Evolutionary conservation across 2,797 vertebrate species (phyloP), one percentile per base, ranked within the genome.

Genomic region (Hypotaenidia philippensis): DNA sequence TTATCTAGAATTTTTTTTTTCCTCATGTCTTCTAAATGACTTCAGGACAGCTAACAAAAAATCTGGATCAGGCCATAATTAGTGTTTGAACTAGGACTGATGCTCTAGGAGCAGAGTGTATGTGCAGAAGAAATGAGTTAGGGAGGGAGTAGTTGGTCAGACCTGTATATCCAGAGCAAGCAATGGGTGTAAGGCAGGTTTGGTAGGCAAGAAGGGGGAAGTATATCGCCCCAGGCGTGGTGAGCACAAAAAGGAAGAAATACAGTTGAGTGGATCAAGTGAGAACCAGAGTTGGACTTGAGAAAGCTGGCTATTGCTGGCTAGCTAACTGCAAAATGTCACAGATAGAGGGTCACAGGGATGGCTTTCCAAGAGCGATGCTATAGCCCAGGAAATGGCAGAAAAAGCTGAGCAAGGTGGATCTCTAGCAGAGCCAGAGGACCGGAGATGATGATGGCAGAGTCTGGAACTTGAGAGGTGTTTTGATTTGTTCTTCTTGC

Each of bases 291-390:
- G 40, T 5, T n/a, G 57, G 13, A 16, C 5, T 38, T 4, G 11
- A 16, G 40, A 34, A 32, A 10, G 20, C 8, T 34, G 40, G 11
- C 6, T 3, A 1, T 49, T 15, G 10, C 23, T 45, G 2, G 40
- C 11, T 5, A 13, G 61, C 1, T 45, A 7, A 19, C 1, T 32
- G 15, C 8, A 2, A 4, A 3, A 3, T 1, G 0, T 32, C 2
- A 8, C 11, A 19, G 63, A 11, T 17, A 6, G 17, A 34, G 63
- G 59, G 14, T 38, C 40, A 13, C 23, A 9, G 5, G 63, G 68
- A 3, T 21, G n/a, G 1, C 13, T 68, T 88, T 41, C 29, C 5
- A 3, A 18, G 31, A 10, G 40, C 11, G 19, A 3, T 36, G 47
- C 12, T 64, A 13, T 13, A 38, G 34, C 45, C 25, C 0, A 1